Evolutionary conservation across 1,140 invertebrate species (phyloP), one percentile per base, ranked within the genome.

Genomic region (Dinoponera quadriceps): DNA sequence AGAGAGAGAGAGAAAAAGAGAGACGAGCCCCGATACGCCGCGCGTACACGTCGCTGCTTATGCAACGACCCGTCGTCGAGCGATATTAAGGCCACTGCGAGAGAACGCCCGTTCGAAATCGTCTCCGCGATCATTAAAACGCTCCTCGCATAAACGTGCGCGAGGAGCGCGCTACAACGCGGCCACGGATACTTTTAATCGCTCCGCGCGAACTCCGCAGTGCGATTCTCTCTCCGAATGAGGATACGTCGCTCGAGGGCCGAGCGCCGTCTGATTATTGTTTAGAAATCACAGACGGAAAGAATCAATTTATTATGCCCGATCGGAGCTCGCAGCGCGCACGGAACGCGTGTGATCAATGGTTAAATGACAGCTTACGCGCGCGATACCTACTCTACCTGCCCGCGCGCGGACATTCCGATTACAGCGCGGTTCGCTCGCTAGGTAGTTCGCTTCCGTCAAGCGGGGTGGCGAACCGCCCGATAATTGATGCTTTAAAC

Each of bases 51-150:
- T 51, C 55, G 82, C 68, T 66, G 18, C 77, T 87, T 87, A 87
- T 87, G 82, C 72, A 87, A 87, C 82, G 33, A 72, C 60, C 72
- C 85, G 85, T 83, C 68, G 66, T 48, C 48, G 82, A 54, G 72
- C 72, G 85, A 87, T 87, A 87, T 87, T 87, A 87, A 87, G 85
- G 86, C 86, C 85, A 87, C 68, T 78, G 82, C 65, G 80, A 83
- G 85, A 87, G 85, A 87, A 83, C 71, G 85, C 85, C 85, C 85
- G 85, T 55, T 20, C 85, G 85, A 87, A 87, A 87, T 87, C 85
- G 85, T 87, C 73, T 55, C 55, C 72, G 59, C 72, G 80, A 82
- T 87, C 81, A 87, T 87, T 87, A 87, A 81, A 85, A 85, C 85
- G 66, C 82, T 77, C 48, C 38, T 72, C 73, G 78, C 49, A 87